phyloP scores from a whole-genome alignment of 2,888 invertebrate species.

The Eubasilissa splendida region DNA sequence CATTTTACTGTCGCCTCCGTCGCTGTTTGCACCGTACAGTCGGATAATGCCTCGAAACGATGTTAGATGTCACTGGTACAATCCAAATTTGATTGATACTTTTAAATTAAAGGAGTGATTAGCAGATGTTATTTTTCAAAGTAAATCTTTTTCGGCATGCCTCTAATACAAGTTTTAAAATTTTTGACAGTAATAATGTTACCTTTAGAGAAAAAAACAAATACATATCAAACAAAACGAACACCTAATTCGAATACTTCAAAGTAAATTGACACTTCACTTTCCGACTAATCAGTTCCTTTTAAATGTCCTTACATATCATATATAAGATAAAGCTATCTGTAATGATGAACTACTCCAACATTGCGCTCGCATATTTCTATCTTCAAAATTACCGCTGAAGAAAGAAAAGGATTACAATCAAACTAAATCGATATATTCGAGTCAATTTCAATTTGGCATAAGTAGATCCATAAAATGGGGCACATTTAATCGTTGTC shows the following conservation, averaged over 20 bases:
- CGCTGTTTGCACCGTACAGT: slow-evolving; percentile 13
- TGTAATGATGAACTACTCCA: too few relatives aligned
- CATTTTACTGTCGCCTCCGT: slow-evolving; percentile 24
- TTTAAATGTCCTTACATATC: too few relatives aligned
- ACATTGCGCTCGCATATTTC: too few relatives aligned
- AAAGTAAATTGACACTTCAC: too few relatives aligned
- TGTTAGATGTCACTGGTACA: slow-evolving; percentile 16
- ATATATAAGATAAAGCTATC: too few relatives aligned
- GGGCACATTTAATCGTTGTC: slow-evolving; percentile 12
- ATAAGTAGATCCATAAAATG: slow-evolving; percentile 20
- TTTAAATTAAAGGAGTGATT: slow-evolving; percentile 5
- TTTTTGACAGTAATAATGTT: too few relatives aligned
- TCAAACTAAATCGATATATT: slow-evolving; percentile 2
- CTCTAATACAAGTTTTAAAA: too few relatives aligned
- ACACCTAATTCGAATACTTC: too few relatives aligned
- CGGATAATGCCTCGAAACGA: slow-evolving; percentile 7
- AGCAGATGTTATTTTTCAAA: background rate
- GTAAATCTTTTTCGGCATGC: background rate
- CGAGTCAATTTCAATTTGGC: slow-evolving; percentile 14
- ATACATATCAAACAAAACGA: too few relatives aligned
- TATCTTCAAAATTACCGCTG: too few relatives aligned
- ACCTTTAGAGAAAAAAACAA: too few relatives aligned
- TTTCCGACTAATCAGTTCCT: too few relatives aligned
- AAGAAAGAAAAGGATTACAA: background rate
- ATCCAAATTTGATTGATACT: slow-evolving; percentile 40